Percentiles rank a stretch among this genome's conserved stretches.
phyloP scores from a whole-genome alignment of 1,140 invertebrate species.

The Drosophila tani region DNA sequence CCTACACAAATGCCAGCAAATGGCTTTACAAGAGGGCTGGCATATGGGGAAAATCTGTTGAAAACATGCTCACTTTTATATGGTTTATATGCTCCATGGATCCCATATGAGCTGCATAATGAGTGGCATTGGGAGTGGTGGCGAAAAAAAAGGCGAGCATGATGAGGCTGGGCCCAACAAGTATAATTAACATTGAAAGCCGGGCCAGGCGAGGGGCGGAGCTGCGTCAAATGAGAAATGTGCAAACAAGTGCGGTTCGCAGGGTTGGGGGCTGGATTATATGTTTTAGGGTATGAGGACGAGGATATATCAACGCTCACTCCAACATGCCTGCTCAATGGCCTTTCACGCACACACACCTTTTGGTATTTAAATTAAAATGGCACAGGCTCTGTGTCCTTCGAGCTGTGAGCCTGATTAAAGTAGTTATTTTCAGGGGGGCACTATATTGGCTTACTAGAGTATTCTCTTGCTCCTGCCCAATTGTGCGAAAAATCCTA shows the following conservation, averaged over 20 bases:
- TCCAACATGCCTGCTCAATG: constrained; percentile 50
- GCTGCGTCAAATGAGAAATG: constrained; percentile 67
- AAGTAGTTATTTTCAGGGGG: constrained; percentile 12
- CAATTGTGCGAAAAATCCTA: constrained; percentile 28
- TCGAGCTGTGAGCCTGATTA: constrained; percentile 20
- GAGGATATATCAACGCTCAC: constrained; percentile 18
- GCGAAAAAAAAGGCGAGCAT: constrained; percentile 12
- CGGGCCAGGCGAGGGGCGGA: neutral
- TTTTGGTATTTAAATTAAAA: constrained; percentile 64
- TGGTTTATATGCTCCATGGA: constrained; percentile 71
- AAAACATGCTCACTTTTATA: constrained; percentile 65
- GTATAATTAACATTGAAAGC: constrained; percentile 80
- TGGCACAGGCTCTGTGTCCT: constrained; percentile 39
- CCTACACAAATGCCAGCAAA: constrained; percentile 60
- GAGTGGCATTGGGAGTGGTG: constrained; percentile 39
- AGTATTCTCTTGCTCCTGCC: neutral
- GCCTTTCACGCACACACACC: constrained; percentile 56
- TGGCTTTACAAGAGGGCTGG: constrained; percentile 44
- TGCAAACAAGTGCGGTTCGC: constrained; percentile 47
- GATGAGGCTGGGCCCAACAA: constrained; percentile 49
- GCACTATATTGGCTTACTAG: constrained; percentile 3
- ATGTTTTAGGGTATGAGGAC: constrained; percentile 1
- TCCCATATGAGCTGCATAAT: constrained; percentile 62
- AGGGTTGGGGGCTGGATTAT: neutral
- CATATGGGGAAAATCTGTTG: constrained; percentile 54